A percentile compares a stretch with the other conserved stretches of the same genome.
phyloP scores from a whole-genome alignment of 2,113 vertebrate species.

The Setophaga kirtlandii region DNA sequence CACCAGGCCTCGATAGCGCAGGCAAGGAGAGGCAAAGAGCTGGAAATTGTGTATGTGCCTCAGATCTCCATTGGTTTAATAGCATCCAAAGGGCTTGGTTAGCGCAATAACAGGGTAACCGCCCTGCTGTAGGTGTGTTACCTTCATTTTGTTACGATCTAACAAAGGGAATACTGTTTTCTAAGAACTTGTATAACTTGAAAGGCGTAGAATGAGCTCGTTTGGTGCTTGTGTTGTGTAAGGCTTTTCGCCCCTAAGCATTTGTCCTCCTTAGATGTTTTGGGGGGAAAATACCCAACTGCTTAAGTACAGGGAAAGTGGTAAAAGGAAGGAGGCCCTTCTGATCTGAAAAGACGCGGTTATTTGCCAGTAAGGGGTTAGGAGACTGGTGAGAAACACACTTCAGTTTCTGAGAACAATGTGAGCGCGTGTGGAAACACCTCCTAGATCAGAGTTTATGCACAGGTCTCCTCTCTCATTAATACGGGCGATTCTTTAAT shows the following conservation, averaged over 20 bases:
- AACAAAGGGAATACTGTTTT: slow-evolving; percentile 62
- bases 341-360: not conserved
- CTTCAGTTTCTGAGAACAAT: slow-evolving; percentile 49
- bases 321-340: slow-evolving; percentile 37
- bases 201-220: slow-evolving; percentile 40
- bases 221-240: slow-evolving; percentile 46
- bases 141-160: slow-evolving; percentile 35
- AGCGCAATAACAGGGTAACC: slow-evolving; percentile 61
- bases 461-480: slow-evolving; percentile 19
- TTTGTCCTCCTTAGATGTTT: slow-evolving; percentile 43
- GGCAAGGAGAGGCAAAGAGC: slow-evolving; percentile 31
- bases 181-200: slow-evolving; percentile 66
- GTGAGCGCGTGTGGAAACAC: not conserved
- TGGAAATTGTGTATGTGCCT: slow-evolving; percentile 29
- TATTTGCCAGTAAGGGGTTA: not conserved
- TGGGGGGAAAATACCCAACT: not conserved
- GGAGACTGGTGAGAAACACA: not conserved
- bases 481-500: slow-evolving; percentile 12
- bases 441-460: not conserved
- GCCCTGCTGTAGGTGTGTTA: slow-evolving; percentile 51
- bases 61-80: slow-evolving; percentile 65
- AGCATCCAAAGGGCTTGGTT: slow-evolving; percentile 59
- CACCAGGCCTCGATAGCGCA: slow-evolving; percentile 44
- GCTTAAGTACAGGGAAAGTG: slow-evolving; percentile 16
- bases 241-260: slow-evolving; percentile 58